These are phyloP conservation scores for Drosophila arawakana DNA, from an alignment of 1,140 invertebrate species.

Conservation along the genomic window DNA sequence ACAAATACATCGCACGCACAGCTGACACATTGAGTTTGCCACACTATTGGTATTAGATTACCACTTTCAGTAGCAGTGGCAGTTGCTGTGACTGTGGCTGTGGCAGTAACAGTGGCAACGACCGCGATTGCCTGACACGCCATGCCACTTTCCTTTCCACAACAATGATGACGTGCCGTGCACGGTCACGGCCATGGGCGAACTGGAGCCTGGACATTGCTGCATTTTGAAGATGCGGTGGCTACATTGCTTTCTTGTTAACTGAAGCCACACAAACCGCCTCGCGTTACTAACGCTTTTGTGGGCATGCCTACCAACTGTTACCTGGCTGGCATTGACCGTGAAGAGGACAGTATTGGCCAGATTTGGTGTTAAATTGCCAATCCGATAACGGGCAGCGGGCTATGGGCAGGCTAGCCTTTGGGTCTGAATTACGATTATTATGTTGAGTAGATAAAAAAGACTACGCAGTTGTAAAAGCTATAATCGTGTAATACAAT, in stretches of 20 bases:
- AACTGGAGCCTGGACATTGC: slow-evolving; percentile 12
- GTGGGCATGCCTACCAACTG: slow-evolving; percentile 33
- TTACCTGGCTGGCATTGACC: slow-evolving; percentile 45
- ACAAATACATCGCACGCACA: slow-evolving; percentile 12
- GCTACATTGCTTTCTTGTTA: slow-evolving; percentile 61
- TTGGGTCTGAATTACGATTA: slow-evolving; percentile 55
- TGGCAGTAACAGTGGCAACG: slow-evolving; percentile 29
- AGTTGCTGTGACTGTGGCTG: not conserved
- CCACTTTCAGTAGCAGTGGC: slow-evolving; percentile 60
- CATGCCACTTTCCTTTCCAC: slow-evolving; percentile 63
- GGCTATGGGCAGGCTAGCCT: slow-evolving; percentile 18
- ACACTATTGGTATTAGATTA: slow-evolving; percentile 57
- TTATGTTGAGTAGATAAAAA: slow-evolving; percentile 49
- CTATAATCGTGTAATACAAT: no score
- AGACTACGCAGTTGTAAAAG: no score
- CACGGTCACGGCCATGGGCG: slow-evolving; percentile 32
- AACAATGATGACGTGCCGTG: slow-evolving; percentile 27
- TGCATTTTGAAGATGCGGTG: slow-evolving; percentile 20
- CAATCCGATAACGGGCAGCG: slow-evolving; percentile 9
- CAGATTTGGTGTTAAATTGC: slow-evolving; percentile 60
- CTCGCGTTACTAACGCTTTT: slow-evolving; percentile 76
- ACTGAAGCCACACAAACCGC: slow-evolving; percentile 49
- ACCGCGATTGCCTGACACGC: slow-evolving; percentile 36
- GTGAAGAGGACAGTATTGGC: slow-evolving; percentile 42
- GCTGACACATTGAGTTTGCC: slow-evolving; percentile 40